Percentiles rank a stretch among this genome's conserved stretches.
These are phyloP conservation scores for Lipotes vexillifer DNA, from an alignment of 2,113 vertebrate genomes.

Conservation along the genomic window DNA sequence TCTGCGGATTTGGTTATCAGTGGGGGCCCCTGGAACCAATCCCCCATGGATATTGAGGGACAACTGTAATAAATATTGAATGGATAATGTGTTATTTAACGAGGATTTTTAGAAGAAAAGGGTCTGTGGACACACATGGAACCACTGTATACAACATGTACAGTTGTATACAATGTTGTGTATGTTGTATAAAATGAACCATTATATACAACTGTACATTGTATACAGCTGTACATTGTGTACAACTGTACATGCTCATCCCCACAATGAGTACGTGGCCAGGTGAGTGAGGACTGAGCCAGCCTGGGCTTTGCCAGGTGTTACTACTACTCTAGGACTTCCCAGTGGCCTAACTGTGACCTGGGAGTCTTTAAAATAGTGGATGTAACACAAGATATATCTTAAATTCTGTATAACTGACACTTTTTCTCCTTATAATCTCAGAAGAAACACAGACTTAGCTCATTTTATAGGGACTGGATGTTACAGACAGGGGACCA, in stretches of 20 bases:
- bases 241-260: background rate
- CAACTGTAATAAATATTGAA: background rate
- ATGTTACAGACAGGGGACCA: background rate
- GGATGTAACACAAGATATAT: background rate
- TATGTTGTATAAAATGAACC: background rate
- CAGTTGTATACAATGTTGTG: background rate
- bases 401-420: background rate
- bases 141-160: background rate
- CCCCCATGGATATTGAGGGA: background rate
- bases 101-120: background rate
- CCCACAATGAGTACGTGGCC: background rate
- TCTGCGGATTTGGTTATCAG: rapidly evolving
- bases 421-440: background rate
- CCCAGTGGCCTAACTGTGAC: background rate
- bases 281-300: background rate
- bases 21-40: background rate
- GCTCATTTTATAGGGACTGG: background rate
- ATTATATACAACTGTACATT: background rate
- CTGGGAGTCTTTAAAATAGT: background rate
- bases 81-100: background rate
- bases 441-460: background rate
- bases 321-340: background rate
- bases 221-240: background rate
- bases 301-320: background rate
- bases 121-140: background rate